Evolutionary conservation across 2,113 vertebrate genomes (phyloP).

Genomic region (Phalacrocorax aristotelis): DNA sequence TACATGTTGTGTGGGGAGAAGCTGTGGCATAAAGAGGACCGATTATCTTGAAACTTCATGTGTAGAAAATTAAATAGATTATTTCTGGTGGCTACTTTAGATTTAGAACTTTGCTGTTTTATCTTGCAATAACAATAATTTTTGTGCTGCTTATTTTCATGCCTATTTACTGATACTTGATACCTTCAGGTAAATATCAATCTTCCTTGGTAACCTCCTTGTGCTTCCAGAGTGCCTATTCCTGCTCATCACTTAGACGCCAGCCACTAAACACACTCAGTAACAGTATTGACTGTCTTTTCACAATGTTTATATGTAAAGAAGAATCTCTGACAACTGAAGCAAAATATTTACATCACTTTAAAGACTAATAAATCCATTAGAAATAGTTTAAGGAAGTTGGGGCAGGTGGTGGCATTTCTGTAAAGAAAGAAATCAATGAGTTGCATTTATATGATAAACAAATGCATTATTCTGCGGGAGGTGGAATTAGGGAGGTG

Average conservation of each 20-base stretch:
- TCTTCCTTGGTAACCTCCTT: background rate
- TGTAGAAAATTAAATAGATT: background rate
- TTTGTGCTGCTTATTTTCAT: background rate
- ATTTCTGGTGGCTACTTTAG: background rate
- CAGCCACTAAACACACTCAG: background rate
- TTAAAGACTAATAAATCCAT: background rate
- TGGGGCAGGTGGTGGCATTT: background rate
- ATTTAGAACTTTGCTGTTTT: background rate
- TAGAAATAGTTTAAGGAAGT: background rate
- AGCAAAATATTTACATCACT: background rate
- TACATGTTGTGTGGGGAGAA: background rate
- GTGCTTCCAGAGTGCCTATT: background rate
- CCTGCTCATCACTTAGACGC: background rate
- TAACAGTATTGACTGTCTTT: background rate
- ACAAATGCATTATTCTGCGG: background rate
- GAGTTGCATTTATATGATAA: background rate
- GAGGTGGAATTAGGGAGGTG: background rate
- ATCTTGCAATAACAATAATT: background rate
- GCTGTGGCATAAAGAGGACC: background rate
- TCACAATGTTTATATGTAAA: background rate
- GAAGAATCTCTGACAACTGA: background rate
- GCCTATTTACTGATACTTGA: background rate
- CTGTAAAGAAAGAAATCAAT: background rate
- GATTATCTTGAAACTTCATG: background rate
- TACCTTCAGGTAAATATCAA: background rate